phyloP scores from a whole-genome alignment of 2,113 vertebrate species.

The Chaenocephalus aceratus region DNA sequence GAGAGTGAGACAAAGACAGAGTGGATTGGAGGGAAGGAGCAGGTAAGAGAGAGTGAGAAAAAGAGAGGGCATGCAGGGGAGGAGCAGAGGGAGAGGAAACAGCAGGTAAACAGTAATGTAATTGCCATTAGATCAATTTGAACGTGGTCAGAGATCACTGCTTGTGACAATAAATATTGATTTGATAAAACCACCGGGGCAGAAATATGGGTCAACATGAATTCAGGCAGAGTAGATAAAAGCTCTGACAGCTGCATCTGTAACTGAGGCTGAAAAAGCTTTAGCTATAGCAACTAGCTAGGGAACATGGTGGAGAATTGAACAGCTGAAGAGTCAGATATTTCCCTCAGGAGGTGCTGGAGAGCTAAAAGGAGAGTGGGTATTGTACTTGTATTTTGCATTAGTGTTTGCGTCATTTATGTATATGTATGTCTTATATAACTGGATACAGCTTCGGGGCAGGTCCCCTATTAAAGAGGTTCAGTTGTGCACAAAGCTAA shows the following conservation, averaged over 20 bases:
- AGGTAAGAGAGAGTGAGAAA: constrained; percentile 6
- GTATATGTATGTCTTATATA: too few species aligned
- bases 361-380: not conserved
- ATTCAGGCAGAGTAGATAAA: constrained; percentile 16
- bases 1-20: constrained; percentile 49
- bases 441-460: too few species aligned
- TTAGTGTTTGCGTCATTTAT: too few species aligned
- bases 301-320: not conserved
- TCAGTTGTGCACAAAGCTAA: too few species aligned
- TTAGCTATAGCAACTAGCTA: not conserved
- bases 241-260: constrained; percentile 23
- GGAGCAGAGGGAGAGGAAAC: not conserved
- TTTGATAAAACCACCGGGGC: constrained; percentile 60
- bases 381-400: not conserved
- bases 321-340: not conserved
- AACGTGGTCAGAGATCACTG: constrained; percentile 63
- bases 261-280: not conserved
- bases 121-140: constrained; percentile 69
- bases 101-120: constrained; percentile 60
- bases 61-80: constrained; percentile 1
- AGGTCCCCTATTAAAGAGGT: too few species aligned
- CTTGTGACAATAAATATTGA: constrained; percentile 75
- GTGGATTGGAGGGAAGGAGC: constrained; percentile 25
- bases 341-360: not conserved
- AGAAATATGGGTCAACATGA: constrained; percentile 50